Evolutionary conservation across 2,113 vertebrate genomes (phyloP), one percentile per base, ranked within the genome.

Genomic region (Gambusia affinis): DNA sequence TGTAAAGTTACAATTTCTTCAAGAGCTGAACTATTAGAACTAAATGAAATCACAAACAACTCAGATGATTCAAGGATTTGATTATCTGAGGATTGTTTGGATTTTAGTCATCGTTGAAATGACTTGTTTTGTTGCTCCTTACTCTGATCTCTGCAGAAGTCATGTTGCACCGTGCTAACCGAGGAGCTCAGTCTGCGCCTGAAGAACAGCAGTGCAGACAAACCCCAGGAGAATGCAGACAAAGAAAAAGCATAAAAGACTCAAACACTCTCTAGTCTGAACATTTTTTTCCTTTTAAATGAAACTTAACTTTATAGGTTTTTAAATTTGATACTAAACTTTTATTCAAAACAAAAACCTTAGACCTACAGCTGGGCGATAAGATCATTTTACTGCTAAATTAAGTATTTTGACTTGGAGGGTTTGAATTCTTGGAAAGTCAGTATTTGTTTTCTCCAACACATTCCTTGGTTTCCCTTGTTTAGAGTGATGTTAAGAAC

Each of bases 181-280:
- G 95, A 95, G 75, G 96, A 97, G 75, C 87, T 97, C 78, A 94
- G 93, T 85, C 87, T 95, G 28, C 96, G 96, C 29, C 88, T 97
- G 37, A 94, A 83, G 87, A 71, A 72, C 87, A 51, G 75, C 60
- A 87, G 86, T 29, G 71, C 63, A 80, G 93, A 92, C 63, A 92
- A 68, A 76, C 84, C 83, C 71, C 93, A 94, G 82, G 96, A 96
- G 75, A 64, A 81, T 0, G 81, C 86, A 63, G 96, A 92, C 24
- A 96, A 95, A 71, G 88, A 85, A 68, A 88, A 91, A 37, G 83
- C 88, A 71, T 92, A 85, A 30, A 82, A 63, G 31, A 24, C 30
- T 39, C 14, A 8, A 68, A 47, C 12, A n/a, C 17, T 4, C 71
- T 60, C 29, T 65, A 29, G 10, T 68, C 5, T 60, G n/a, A 75